A percentile compares a stretch with the other conserved stretches of the same genome.
Conservation (phyloP, 2,113 vertebrate species). For the Oncorhynchus gorbuscha region DNA sequence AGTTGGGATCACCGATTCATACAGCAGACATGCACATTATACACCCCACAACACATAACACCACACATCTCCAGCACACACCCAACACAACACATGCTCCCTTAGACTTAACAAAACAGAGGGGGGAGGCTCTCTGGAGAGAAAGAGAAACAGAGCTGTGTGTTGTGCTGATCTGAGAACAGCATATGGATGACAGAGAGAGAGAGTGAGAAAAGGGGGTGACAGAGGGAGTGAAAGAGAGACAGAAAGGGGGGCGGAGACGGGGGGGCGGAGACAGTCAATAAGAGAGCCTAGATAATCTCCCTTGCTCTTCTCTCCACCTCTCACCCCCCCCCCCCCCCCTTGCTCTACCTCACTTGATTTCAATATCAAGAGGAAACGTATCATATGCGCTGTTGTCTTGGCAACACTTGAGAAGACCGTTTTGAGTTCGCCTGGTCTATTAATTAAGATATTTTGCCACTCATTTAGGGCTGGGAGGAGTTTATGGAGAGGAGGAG, state of each 20-base stretch:
- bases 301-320: slow-evolving; percentile 34
- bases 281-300: slow-evolving; percentile 58
- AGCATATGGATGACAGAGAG: slow-evolving; percentile 24
- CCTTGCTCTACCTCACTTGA: slow-evolving; percentile 50
- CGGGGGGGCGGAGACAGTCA: slow-evolving; percentile 29
- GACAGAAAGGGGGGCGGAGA: slow-evolving; percentile 4
- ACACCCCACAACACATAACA: slow-evolving; percentile 8
- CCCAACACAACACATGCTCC: neutral
- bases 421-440: slow-evolving; percentile 54
- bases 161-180: slow-evolving; percentile 57
- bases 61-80: neutral
- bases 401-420: slow-evolving; percentile 44
- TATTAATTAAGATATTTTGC: slow-evolving; percentile 40
- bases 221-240: neutral
- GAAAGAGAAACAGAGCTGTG: slow-evolving; percentile 3
- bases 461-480: slow-evolving; percentile 34
- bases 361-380: slow-evolving; percentile 58
- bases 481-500: slow-evolving; percentile 6
- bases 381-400: slow-evolving; percentile 47
- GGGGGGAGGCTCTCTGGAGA: slow-evolving; percentile 20
- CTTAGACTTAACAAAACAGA: slow-evolving; percentile 8
- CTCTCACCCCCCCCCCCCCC: neutral
- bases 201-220: slow-evolving; percentile 21
- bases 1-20: neutral
- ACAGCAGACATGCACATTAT: neutral